A percentile compares a stretch with the other conserved stretches of the same genome.
Evolutionary conservation across 2,113 vertebrate species (phyloP).

Genomic region (Myodes glareolus): DNA sequence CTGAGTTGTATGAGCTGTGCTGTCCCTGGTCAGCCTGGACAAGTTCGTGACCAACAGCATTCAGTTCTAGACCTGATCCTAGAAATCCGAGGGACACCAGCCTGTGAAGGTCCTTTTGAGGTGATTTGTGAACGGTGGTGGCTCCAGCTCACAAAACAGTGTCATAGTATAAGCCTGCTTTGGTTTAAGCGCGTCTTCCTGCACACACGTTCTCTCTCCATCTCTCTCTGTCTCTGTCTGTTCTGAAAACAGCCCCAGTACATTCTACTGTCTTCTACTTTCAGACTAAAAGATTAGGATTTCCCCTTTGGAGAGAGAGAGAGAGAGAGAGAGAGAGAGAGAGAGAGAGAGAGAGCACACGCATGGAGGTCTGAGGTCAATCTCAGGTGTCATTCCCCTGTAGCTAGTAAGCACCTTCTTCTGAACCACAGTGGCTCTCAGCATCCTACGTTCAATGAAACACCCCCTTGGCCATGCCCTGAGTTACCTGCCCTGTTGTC

Average conservation of each 20-base stretch:
- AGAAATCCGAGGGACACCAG: constrained; percentile 14
- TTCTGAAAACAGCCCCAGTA: background rate
- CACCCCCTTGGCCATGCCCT: background rate
- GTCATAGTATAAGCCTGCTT: background rate
- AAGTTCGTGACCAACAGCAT: background rate
- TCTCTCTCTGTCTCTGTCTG: background rate
- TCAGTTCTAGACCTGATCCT: constrained; percentile 8
- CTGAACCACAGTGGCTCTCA: too few relatives aligned
- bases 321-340: too few relatives aligned
- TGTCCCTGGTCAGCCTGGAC: background rate
- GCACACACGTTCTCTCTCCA: background rate
- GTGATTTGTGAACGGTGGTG: constrained; percentile 59
- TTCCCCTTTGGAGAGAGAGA: too few relatives aligned
- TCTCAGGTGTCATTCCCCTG: background rate
- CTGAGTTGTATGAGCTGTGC: background rate
- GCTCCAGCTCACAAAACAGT: constrained; percentile 55
- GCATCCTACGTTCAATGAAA: background rate
- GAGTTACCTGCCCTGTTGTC: background rate
- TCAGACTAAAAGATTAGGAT: background rate
- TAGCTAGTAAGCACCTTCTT: background rate
- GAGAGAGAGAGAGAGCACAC: too few relatives aligned
- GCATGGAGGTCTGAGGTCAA: background rate
- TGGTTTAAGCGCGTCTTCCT: background rate
- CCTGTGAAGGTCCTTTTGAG: constrained; percentile 68
- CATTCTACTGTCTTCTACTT: background rate